Conservation (phyloP, 2,797 vertebrate species). For the Liasis olivaceus region DNA sequence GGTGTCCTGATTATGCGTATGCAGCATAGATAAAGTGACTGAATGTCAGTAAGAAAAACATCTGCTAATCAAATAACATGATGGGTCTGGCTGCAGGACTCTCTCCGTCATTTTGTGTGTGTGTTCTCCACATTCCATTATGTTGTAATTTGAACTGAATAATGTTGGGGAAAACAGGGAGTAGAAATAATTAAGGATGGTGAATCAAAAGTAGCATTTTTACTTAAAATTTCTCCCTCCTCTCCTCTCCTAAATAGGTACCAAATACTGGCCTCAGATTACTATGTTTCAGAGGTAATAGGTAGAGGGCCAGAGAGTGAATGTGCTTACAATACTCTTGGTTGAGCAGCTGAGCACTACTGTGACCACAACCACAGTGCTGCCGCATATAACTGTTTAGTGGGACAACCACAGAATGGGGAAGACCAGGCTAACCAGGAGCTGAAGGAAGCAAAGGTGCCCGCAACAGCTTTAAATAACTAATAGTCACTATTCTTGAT, state of each 20-base stretch:
- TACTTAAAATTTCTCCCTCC: not conserved
- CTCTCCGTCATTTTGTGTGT: not conserved
- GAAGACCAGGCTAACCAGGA: not conserved
- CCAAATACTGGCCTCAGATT: not conserved
- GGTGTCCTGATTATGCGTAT: too few species aligned
- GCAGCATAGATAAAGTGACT: not conserved
- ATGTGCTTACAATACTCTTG: not conserved
- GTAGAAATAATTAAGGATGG: not conserved
- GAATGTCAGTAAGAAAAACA: not conserved
- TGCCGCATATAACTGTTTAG: not conserved
- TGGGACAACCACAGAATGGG: not conserved
- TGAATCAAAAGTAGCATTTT: not conserved
- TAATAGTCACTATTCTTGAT: not conserved
- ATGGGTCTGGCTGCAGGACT: not conserved
- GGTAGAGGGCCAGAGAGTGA: not conserved
- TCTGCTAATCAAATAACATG: not conserved
- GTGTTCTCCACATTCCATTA: not conserved
- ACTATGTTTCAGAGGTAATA: not conserved
- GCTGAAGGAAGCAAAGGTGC: not conserved
- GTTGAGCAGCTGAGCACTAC: too few species aligned
- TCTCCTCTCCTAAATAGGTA: not conserved
- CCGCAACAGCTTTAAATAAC: not conserved
- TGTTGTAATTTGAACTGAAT: not conserved
- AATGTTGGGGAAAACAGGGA: not conserved
- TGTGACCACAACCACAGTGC: too few species aligned